A percentile compares a stretch with the other conserved stretches of the same genome.
Conservation (phyloP, 2,888 invertebrate species). For the Falcaria lacertinaria region DNA sequence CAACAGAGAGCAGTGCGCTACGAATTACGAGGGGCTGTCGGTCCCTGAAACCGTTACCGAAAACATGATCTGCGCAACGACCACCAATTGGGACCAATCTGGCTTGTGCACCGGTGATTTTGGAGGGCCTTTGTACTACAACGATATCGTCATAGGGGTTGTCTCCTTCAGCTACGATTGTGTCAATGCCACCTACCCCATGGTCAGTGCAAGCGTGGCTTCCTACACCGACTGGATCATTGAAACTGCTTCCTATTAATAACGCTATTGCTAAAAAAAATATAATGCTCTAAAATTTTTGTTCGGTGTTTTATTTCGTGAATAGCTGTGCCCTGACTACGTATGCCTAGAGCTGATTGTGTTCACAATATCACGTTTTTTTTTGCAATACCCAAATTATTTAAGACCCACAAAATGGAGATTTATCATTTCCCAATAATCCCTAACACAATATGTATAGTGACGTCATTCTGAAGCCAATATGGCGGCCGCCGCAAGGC, state of each 20-base stretch:
- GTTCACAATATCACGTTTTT: too few relatives aligned
- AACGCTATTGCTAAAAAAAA: background rate
- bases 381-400: too few relatives aligned
- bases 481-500: too few relatives aligned
- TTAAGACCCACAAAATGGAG: too few relatives aligned
- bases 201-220: slow-evolving; percentile 61
- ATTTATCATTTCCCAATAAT: too few relatives aligned
- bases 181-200: slow-evolving; percentile 54
- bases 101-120: slow-evolving; percentile 39
- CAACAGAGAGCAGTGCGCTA: slow-evolving; percentile 10
- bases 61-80: slow-evolving; percentile 44
- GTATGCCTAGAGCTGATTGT: too few relatives aligned
- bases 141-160: slow-evolving; percentile 53
- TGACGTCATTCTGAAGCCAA: too few relatives aligned
- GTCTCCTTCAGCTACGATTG: slow-evolving; percentile 70
- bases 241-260: slow-evolving; percentile 12
- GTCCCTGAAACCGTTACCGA: slow-evolving; percentile 14
- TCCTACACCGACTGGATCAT: slow-evolving; percentile 43
- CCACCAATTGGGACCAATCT: slow-evolving; percentile 24
- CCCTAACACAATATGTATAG: too few relatives aligned
- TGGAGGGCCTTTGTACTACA: slow-evolving; percentile 59
- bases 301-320: background rate
- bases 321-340: too few relatives aligned
- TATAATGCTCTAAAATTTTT: background rate
- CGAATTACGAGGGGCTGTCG: slow-evolving; percentile 7